Evolutionary conservation across 2,113 vertebrate genomes (phyloP).

Genomic region (Larimichthys polyactis): DNA sequence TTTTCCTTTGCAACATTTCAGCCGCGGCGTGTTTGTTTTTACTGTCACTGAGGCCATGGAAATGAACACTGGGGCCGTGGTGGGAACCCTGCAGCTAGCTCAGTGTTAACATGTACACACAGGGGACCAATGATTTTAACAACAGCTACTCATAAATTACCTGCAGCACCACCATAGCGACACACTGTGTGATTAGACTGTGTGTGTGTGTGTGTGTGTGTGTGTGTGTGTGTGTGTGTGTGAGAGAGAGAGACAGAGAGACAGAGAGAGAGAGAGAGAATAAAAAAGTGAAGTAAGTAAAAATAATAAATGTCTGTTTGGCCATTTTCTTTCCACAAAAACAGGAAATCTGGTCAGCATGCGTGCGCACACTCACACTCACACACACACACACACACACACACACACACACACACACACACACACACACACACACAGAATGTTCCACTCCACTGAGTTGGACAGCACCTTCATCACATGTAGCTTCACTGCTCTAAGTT

Average conservation of each 20-base stretch:
- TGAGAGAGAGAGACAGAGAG: constrained; percentile 1
- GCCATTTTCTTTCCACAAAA: constrained; percentile 67
- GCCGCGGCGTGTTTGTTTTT: constrained; percentile 22
- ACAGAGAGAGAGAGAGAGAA: too few relatives aligned
- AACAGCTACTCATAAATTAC: constrained; percentile 26
- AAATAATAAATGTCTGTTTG: constrained; percentile 23
- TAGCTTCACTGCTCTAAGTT: constrained; percentile 10
- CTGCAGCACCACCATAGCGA: not conserved
- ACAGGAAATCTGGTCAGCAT: constrained; percentile 59
- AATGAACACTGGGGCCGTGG: not conserved
- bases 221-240: not conserved
- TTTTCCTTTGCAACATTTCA: constrained; percentile 3
- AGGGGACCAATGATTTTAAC: constrained; percentile 24
- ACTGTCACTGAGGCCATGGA: constrained; percentile 3
- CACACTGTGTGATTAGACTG: constrained; percentile 17
- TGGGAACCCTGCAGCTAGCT: constrained; percentile 4
- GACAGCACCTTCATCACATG: constrained; percentile 10
- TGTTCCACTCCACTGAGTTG: constrained; percentile 27
- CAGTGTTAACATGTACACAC: constrained; percentile 13
- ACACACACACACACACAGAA: not conserved
- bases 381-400: not conserved
- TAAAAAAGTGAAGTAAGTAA: not conserved
- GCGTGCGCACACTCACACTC: not conserved
- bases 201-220: constrained; percentile 4
- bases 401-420: not conserved